Conservation (phyloP, 2,797 vertebrate genomes). For the Ceyx erithaca region DNA sequence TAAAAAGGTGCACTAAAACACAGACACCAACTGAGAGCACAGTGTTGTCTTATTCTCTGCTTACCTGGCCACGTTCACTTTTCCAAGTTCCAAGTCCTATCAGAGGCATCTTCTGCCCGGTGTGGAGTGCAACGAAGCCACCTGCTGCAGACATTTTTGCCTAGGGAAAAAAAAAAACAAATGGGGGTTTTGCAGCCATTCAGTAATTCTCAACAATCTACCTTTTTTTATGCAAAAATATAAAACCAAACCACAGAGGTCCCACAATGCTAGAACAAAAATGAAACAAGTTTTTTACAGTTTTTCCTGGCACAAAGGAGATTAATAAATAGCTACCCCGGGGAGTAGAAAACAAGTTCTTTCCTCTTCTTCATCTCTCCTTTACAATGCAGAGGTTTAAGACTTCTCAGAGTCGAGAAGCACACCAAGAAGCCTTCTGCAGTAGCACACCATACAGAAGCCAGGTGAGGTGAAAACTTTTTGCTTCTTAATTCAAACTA, state of each 20-base stretch:
- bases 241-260: neutral
- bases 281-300: neutral
- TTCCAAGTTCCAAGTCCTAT: constrained; percentile 97
- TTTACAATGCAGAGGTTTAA: neutral
- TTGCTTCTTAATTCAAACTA: neutral
- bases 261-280: neutral
- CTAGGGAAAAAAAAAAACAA: constrained; percentile 63
- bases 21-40: neutral
- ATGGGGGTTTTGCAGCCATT: neutral
- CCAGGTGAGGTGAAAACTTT: neutral
- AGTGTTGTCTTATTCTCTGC: neutral
- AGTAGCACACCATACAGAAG: neutral
- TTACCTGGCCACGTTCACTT: constrained; percentile 91
- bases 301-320: neutral
- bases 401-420: neutral
- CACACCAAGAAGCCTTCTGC: neutral
- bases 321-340: neutral
- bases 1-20: neutral
- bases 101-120: constrained; percentile 93
- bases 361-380: neutral
- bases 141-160: constrained; percentile 81
- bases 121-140: constrained; percentile 83
- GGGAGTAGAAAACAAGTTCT: neutral
- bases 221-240: neutral
- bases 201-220: neutral